Base-by-base conservation (phyloP, 2,888 invertebrate species). In the Tetranychus truncatus region DNA sequence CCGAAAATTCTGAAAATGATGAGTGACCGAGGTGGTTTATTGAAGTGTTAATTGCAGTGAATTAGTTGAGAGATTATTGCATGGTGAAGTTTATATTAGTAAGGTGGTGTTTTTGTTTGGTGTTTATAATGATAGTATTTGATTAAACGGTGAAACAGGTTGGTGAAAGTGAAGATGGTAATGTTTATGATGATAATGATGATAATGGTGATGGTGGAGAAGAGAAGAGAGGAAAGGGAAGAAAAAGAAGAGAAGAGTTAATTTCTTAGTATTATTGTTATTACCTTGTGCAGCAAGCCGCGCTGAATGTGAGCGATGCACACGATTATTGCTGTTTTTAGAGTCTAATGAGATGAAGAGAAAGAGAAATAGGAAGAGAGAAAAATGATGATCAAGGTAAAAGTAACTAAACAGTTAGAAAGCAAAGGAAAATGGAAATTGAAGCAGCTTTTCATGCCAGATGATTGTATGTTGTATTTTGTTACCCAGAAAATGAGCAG, bases 291-390 rank as follows among this genome's bases (percentile, higher is more conserved):
- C 80, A 75, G 83, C 82, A 76, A 82, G 81, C 77, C 82, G 81
- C 77, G 82, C 82, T 77, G 83, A 83, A 79, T 81, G 81, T 76
- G 83, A 83, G 76, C 83, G 81, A 78, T 82, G 81, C 77, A 83
- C 81, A 78, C 81, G 80, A 74, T 72, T 80, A 73, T 15, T 65
- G 18, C 71, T 34, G 71, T n/a, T 21, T 34, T 71, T 18, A 21
- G n/a, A n/a, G 71, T 21, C 20, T 15, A 72, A 11, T 21, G 45
- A 45, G 72, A 72, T 2, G 15, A n/a, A 44, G 45, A 72, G 24
- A 45, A 24, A 55, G 55, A 46, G 46, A 55, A 15, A 55, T 9
- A 55, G 55, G 15, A 15, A 55, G 55, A 55, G 55, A 55, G 55
- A 55, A 15, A 15, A 55, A 55, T 15, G 11, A 55, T 55, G 55